Percentiles rank a stretch among this genome's conserved stretches.
Evolutionary conservation across 2,113 vertebrate species (phyloP).

Genomic region (Globicephala melas): DNA sequence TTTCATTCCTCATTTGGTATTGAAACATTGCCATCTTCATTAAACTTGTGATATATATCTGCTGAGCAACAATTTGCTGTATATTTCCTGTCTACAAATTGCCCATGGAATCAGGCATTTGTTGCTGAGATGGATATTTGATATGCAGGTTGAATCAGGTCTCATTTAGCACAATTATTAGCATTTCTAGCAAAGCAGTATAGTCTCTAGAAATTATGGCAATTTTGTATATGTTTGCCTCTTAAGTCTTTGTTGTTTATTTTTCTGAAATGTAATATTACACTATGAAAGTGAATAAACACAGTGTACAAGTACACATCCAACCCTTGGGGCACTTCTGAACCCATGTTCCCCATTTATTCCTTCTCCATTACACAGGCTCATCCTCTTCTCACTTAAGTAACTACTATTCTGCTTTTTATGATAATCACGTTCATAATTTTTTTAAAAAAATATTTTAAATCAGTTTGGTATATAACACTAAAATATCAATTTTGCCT

Average conservation of each 20-base stretch:
- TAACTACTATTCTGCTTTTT: neutral
- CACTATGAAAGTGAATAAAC: neutral
- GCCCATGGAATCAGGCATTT: constrained; percentile 24
- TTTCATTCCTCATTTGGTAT: constrained; percentile 31
- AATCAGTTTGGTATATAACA: neutral
- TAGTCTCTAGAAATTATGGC: neutral
- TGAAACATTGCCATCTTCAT: constrained; percentile 54
- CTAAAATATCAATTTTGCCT: neutral
- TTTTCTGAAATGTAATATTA: neutral
- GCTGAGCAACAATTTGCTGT: constrained; percentile 56
- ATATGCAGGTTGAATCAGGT: constrained; percentile 47
- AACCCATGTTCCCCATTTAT: neutral
- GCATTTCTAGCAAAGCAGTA: constrained; percentile 8
- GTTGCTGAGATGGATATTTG: constrained; percentile 30
- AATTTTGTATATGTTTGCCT: neutral
- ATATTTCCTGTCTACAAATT: constrained; percentile 66
- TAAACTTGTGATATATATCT: constrained; percentile 42
- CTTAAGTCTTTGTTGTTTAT: neutral
- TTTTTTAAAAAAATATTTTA: neutral
- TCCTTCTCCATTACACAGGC: neutral
- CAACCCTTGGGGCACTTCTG: neutral
- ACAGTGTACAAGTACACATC: neutral
- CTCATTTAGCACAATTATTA: neutral
- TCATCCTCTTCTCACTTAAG: neutral
- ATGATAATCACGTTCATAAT: neutral